These are phyloP conservation scores for Tangara arthus DNA, from an alignment of 2,797 vertebrate genomes.

Conservation along the genomic window DNA sequence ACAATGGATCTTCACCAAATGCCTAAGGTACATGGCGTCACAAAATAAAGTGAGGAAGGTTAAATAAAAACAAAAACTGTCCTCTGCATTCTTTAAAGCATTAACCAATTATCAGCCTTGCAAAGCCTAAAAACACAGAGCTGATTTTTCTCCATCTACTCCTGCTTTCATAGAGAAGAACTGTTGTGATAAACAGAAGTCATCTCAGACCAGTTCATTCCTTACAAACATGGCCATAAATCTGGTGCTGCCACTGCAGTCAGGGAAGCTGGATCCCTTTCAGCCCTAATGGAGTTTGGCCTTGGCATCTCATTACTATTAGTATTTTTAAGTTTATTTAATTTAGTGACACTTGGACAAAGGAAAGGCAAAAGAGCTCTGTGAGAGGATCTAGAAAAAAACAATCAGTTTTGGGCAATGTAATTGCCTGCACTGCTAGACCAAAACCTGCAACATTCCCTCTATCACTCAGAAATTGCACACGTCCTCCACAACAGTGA, in stretches of 20 bases:
- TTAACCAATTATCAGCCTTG: not conserved
- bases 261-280: not conserved
- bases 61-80: slow-evolving; percentile 46
- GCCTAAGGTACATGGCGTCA: slow-evolving; percentile 27
- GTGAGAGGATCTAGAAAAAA: not conserved
- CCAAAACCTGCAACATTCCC: not conserved
- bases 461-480: not conserved
- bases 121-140: not conserved
- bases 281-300: not conserved
- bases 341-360: not conserved
- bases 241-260: not conserved
- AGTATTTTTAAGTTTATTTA: not conserved
- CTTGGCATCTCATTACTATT: not conserved
- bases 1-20: slow-evolving; percentile 27
- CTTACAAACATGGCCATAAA: not conserved
- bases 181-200: slow-evolving; percentile 13
- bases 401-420: not conserved
- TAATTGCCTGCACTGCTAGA: not conserved
- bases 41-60: slow-evolving; percentile 53
- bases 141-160: not conserved
- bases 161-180: slow-evolving; percentile 2
- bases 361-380: not conserved
- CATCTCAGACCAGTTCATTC: slow-evolving; percentile 6
- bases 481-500: accelerated
- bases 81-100: slow-evolving; percentile 45